These are phyloP conservation scores for Geopemphigus sp. DNA, from an alignment of 1,140 invertebrate genomes.

Conservation along the genomic window DNA sequence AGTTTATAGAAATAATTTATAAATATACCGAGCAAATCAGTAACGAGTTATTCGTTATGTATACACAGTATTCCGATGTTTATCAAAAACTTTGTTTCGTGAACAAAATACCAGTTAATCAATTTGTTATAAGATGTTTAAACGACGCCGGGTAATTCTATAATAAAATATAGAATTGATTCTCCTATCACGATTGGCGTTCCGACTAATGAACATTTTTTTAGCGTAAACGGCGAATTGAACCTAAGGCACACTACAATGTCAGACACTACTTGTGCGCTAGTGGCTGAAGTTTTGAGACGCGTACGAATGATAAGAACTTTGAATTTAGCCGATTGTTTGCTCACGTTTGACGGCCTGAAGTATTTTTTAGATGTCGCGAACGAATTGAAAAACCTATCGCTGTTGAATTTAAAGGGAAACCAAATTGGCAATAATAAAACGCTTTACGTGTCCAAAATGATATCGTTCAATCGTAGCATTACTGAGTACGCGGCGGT, in stretches of 20 bases:
- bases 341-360: not conserved
- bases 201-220: not conserved
- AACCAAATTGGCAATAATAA: slow-evolving; percentile 11
- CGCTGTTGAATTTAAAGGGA: slow-evolving; percentile 25
- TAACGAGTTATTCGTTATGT: not conserved
- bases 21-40: too few species aligned
- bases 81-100: slow-evolving; percentile 5
- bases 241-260: not conserved
- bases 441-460: slow-evolving; percentile 14
- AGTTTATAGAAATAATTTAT: too few species aligned
- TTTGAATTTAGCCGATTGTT: slow-evolving; percentile 18
- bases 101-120: not conserved
- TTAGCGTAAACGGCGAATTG: slow-evolving; percentile 3
- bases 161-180: not conserved
- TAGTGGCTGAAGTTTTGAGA: slow-evolving; percentile 5
- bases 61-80: not conserved
- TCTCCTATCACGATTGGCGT: not conserved
- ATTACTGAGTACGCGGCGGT: slow-evolving; percentile 30
- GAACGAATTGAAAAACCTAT: not conserved
- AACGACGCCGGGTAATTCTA: slow-evolving; percentile 2
- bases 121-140: slow-evolving; percentile 8
- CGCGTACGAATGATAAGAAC: not conserved
- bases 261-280: not conserved
- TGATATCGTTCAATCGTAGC: not conserved
- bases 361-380: slow-evolving; percentile 3